These are phyloP conservation scores for Archips xylosteana DNA, from an alignment of 2,888 invertebrate genomes.

Conservation along the genomic window DNA sequence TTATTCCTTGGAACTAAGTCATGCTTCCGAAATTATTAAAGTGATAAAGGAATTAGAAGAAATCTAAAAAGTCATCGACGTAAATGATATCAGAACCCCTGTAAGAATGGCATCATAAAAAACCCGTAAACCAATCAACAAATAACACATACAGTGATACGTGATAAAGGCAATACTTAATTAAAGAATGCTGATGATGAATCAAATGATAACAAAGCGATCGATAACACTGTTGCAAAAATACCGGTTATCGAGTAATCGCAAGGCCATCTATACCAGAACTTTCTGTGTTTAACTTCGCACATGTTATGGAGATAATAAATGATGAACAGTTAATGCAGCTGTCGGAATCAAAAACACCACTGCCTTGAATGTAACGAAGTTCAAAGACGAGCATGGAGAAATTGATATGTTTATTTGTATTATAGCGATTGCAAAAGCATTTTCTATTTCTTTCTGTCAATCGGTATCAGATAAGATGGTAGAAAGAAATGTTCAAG, in stretches of 20 bases:
- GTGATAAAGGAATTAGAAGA: conserved; percentile 14
- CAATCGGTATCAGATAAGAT: no score
- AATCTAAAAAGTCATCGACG: conserved; percentile 13
- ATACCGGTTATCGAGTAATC: conserved; percentile 10
- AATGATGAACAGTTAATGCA: neutral
- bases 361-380: neutral
- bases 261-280: conserved; percentile 21
- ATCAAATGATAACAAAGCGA: conserved; percentile 13
- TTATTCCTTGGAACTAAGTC: no score
- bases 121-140: conserved; percentile 22
- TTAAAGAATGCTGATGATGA: conserved; percentile 1
- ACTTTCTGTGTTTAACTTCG: conserved; percentile 1
- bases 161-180: conserved; percentile 21
- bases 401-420: no score
- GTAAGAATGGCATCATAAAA: neutral
- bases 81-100: conserved; percentile 2
- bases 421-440: no score
- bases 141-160: conserved; percentile 22
- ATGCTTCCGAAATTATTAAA: no score
- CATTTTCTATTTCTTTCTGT: neutral
- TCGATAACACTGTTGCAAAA: conserved; percentile 5
- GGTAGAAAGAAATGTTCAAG: no score
- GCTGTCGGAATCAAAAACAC: neutral
- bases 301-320: conserved; percentile 3
- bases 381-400: neutral